Evolutionary conservation across 2,113 vertebrate species (phyloP).

Genomic region (Scolopax mira): DNA sequence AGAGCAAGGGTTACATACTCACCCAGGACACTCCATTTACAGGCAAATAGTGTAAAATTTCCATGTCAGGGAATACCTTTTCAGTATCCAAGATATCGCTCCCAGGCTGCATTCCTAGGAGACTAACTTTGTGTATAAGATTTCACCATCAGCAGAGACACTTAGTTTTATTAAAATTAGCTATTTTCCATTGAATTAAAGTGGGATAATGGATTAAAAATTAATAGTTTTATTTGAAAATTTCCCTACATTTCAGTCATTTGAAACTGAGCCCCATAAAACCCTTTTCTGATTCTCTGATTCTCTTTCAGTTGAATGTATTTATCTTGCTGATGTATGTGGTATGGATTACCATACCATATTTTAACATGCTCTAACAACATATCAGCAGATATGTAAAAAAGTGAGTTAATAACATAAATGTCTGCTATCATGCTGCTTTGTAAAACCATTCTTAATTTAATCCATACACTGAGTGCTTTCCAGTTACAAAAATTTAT

Average conservation of each 20-base stretch:
- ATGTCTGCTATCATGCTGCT: slow-evolving; percentile 70
- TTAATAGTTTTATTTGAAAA: background rate
- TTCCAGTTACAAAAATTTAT: slow-evolving; percentile 78
- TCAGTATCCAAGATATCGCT: background rate
- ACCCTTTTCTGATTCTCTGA: background rate
- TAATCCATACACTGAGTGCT: slow-evolving; percentile 76
- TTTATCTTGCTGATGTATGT: slow-evolving; percentile 18
- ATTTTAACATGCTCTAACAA: slow-evolving; percentile 43
- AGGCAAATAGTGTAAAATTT: background rate
- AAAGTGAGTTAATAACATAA: slow-evolving; percentile 55
- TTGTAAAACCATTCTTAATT: slow-evolving; percentile 78
- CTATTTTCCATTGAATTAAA: background rate
- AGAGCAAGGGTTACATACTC: background rate
- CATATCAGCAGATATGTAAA: slow-evolving; percentile 40
- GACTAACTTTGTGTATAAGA: background rate
- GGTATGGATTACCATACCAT: slow-evolving; percentile 46
- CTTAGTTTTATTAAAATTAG: slow-evolving; percentile 31
- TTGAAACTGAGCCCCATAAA: background rate
- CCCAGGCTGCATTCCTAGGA: background rate
- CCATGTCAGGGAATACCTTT: background rate
- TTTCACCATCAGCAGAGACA: background rate
- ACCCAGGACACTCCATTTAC: background rate
- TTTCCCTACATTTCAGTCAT: background rate
- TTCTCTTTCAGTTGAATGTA: background rate
- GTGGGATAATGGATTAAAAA: background rate